phyloP scores from a whole-genome alignment of 1,140 invertebrate genomes.

The Semibalanus balanoides region DNA sequence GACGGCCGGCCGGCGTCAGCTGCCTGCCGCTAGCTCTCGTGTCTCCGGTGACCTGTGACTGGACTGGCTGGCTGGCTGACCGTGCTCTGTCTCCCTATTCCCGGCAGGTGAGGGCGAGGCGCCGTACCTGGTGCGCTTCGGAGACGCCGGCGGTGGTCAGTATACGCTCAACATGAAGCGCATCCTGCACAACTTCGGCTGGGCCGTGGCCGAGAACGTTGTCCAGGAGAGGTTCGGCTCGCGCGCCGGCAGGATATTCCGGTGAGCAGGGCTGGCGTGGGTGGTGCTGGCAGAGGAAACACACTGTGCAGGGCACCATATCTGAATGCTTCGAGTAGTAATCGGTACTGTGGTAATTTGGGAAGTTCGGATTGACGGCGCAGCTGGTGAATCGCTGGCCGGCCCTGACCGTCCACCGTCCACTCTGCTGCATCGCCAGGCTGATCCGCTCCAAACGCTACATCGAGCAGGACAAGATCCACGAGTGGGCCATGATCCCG shows the following conservation, averaged over 20 bases:
- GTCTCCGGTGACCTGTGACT: no score
- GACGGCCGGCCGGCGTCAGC: no score
- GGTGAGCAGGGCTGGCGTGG: constrained; percentile 27
- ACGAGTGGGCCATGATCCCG: constrained; percentile 72
- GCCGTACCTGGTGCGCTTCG: constrained; percentile 25
- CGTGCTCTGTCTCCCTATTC: neutral
- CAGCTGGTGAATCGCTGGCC: no score
- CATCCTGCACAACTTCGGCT: neutral
- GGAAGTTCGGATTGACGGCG: no score
- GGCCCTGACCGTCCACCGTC: no score
- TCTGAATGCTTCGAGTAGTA: no score
- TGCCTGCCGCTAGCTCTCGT: no score
- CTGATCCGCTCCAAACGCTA: constrained; percentile 58
- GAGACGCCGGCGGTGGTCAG: constrained; percentile 61
- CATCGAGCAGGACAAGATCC: constrained; percentile 75
- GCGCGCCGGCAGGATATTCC: constrained; percentile 70
- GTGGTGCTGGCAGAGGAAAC: neutral
- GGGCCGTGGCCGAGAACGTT: constrained; percentile 44
- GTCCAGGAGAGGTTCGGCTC: constrained; percentile 68
- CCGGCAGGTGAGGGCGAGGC: neutral
- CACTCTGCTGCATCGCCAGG: constrained; percentile 30
- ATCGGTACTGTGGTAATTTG: no score
- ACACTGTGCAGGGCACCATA: no score
- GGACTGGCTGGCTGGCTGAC: no score
- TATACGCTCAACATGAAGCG: constrained; percentile 50